A percentile compares a stretch with the other conserved stretches of the same genome.
phyloP scores from a whole-genome alignment of 2,888 invertebrate genomes.

The Drymonia ruficornis region DNA sequence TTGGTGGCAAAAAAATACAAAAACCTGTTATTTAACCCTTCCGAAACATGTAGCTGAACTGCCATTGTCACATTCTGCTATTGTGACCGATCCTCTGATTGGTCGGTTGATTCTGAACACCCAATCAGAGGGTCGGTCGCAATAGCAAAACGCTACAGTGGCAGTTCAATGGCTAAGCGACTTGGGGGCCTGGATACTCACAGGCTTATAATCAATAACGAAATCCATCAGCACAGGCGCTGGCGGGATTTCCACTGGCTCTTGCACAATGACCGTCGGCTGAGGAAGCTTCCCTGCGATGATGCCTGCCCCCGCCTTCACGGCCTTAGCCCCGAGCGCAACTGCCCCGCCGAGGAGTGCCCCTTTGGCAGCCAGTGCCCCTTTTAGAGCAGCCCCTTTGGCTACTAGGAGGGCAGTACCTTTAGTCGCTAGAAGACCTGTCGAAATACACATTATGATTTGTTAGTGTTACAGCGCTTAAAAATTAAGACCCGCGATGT shows the following conservation, averaged over 20 bases:
- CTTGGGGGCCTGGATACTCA: background rate
- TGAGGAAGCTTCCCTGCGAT: background rate
- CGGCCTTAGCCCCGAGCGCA: background rate
- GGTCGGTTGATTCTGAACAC: too few species aligned
- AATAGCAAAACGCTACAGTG: too few species aligned
- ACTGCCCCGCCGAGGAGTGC: slow-evolving; percentile 11
- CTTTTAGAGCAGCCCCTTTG: slow-evolving; percentile 36
- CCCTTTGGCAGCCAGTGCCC: slow-evolving; percentile 28
- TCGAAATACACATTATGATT: background rate
- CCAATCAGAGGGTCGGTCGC: too few species aligned
- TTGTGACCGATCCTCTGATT: too few species aligned
- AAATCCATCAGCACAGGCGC: background rate
- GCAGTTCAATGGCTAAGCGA: too few species aligned
- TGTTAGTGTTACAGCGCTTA: background rate
- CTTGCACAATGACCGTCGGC: background rate
- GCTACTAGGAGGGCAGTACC: slow-evolving; percentile 36
- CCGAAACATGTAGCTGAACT: too few species aligned
- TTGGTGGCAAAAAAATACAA: too few species aligned
- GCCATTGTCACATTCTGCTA: too few species aligned
- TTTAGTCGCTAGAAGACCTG: slow-evolving; percentile 12
- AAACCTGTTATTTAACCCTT: too few species aligned
- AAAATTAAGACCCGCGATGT: too few species aligned
- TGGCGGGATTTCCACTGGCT: background rate
- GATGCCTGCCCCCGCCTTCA: background rate
- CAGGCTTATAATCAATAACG: slow-evolving; percentile 1